A percentile compares a stretch with the other conserved stretches of the same genome.
phyloP scores from a whole-genome alignment of 2,113 vertebrate species.

The Tauraco erythrolophus region DNA sequence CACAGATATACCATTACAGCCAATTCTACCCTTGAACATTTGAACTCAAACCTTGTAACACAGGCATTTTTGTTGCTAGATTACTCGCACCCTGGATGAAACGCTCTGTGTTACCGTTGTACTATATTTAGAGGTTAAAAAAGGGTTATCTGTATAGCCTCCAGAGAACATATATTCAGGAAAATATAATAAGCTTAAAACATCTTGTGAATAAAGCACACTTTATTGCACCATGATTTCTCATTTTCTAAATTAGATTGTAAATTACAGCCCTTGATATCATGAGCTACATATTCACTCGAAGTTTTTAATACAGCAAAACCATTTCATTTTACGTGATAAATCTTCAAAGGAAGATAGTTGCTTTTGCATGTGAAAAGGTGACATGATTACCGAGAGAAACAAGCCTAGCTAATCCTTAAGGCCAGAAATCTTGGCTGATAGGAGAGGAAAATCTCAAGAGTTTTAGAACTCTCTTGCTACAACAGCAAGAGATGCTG shows the following conservation, averaged over 20 bases:
- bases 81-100: constrained; percentile 34
- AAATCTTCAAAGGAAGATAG: background rate
- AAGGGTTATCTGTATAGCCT: constrained; percentile 30
- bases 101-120: constrained; percentile 19
- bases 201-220: constrained; percentile 1
- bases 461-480: background rate
- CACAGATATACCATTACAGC: constrained; percentile 75
- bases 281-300: background rate
- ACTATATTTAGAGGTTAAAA: constrained; percentile 46
- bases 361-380: background rate
- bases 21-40: constrained; percentile 72
- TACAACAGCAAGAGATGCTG: background rate
- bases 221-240: background rate
- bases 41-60: constrained; percentile 78
- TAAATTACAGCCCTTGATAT: background rate
- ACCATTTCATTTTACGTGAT: background rate
- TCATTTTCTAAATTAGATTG: background rate
- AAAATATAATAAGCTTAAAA: constrained; percentile 29
- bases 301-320: background rate
- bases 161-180: constrained; percentile 25
- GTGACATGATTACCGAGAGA: background rate
- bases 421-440: background rate
- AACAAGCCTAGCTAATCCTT: background rate
- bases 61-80: constrained; percentile 63
- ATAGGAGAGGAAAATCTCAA: background rate